These are phyloP conservation scores for Alectura lathami DNA, from an alignment of 2,113 vertebrate species.

Conservation along the genomic window DNA sequence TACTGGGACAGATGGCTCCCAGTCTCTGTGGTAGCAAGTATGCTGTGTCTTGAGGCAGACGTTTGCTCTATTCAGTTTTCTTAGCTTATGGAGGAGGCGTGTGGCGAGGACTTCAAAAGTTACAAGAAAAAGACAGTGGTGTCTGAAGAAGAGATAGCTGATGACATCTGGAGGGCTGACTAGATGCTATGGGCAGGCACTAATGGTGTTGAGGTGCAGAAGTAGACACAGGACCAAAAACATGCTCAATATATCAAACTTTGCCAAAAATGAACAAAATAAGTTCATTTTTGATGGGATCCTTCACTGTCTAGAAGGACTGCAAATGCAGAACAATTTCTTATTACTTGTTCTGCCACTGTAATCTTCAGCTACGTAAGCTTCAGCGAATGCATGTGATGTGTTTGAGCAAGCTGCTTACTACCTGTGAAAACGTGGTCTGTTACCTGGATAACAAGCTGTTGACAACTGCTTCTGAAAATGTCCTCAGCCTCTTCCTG, in stretches of 20 bases:
- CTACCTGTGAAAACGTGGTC: not conserved
- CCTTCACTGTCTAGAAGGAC: not conserved
- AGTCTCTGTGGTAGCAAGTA: not conserved
- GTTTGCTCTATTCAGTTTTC: not conserved
- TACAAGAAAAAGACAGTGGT: not conserved
- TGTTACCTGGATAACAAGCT: not conserved
- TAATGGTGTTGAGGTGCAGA: not conserved
- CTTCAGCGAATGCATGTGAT: not conserved
- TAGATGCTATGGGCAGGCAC: not conserved
- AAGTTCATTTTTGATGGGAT: not conserved
- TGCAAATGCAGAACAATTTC: not conserved
- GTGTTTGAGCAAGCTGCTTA: not conserved
- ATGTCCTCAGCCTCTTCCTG: not conserved
- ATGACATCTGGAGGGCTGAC: not conserved
- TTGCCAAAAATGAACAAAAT: not conserved
- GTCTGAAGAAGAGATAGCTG: not conserved
- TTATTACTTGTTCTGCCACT: not conserved
- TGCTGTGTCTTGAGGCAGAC: not conserved
- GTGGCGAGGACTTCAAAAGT: not conserved
- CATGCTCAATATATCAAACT: not conserved
- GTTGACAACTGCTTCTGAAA: not conserved
- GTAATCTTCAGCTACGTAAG: not conserved
- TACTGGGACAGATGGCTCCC: conserved; percentile 35
- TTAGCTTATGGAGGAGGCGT: not conserved
- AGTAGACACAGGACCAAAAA: not conserved